phyloP scores from a whole-genome alignment of 2,888 invertebrate genomes.

The Andrena bucephala region DNA sequence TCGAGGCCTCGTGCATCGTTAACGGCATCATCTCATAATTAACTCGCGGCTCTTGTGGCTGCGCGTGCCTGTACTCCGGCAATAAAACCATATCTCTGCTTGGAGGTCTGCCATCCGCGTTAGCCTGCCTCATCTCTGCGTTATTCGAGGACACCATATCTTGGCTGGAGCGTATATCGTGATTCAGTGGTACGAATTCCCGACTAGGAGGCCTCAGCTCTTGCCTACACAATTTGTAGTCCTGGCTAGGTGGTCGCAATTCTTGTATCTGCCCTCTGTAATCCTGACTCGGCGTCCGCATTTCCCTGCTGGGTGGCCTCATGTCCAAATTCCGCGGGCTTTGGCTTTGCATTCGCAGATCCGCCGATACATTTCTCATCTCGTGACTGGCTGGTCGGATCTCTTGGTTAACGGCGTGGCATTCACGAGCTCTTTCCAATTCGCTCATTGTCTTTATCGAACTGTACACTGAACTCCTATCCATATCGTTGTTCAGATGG shows the following conservation, averaged over 20 bases:
- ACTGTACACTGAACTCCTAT: slow-evolving; percentile 71
- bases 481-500: slow-evolving; percentile 69
- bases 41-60: slow-evolving; percentile 57
- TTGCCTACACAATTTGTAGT: slow-evolving; percentile 66
- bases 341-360: slow-evolving; percentile 69
- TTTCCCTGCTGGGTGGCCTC: slow-evolving; percentile 69
- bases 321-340: slow-evolving; percentile 68
- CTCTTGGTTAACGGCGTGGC: slow-evolving; percentile 54
- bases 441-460: slow-evolving; percentile 72
- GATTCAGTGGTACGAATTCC: slow-evolving; percentile 71
- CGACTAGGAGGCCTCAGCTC: slow-evolving; percentile 74
- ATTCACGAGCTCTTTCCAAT: slow-evolving; percentile 69
- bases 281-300: slow-evolving; percentile 58
- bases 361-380: slow-evolving; percentile 55
- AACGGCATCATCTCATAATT: slow-evolving; percentile 72
- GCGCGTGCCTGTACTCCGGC: slow-evolving; percentile 67
- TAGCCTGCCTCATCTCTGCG: slow-evolving; percentile 63
- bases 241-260: slow-evolving; percentile 65
- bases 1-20: slow-evolving; percentile 68
- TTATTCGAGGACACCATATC: slow-evolving; percentile 53
- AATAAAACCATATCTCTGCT: slow-evolving; percentile 69
- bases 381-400: slow-evolving; percentile 70
- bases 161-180: slow-evolving; percentile 65
- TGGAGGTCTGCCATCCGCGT: slow-evolving; percentile 66
- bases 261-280: slow-evolving; percentile 68